These are phyloP conservation scores for Ernsta delagoae DNA, from an alignment of 2,888 invertebrate species.

Conservation along the genomic window DNA sequence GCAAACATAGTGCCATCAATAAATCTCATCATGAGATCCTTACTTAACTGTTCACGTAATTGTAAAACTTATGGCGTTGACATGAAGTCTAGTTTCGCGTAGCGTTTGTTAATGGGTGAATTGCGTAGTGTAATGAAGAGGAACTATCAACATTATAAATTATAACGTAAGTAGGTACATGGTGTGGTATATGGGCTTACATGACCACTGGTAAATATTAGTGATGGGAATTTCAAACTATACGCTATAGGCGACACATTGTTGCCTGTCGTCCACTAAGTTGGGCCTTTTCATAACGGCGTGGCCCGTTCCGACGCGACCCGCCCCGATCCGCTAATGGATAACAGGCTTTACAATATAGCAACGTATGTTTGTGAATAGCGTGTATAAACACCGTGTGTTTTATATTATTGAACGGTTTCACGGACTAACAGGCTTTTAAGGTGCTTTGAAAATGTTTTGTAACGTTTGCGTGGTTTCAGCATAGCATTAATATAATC, in stretches of 20 bases:
- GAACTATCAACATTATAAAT: no score
- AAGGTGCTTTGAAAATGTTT: neutral
- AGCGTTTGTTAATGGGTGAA: neutral
- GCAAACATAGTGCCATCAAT: constrained; percentile 9
- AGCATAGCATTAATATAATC: neutral
- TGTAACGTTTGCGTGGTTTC: neutral
- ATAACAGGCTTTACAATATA: no score
- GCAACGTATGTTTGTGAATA: neutral
- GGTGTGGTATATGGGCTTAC: no score
- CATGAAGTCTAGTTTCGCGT: neutral
- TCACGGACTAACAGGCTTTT: constrained; percentile 3
- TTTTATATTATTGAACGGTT: neutral
- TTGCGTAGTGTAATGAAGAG: neutral
- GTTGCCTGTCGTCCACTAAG: no score
- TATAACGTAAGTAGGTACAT: no score
- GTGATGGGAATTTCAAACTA: no score
- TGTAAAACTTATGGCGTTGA: neutral
- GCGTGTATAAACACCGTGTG: constrained; percentile 6
- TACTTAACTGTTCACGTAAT: neutral
- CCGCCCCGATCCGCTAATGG: no score
- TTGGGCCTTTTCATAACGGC: no score
- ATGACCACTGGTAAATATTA: no score
- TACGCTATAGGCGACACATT: no score
- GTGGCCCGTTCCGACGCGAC: no score
- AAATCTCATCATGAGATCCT: neutral